Base-by-base conservation (phyloP, 2,113 vertebrate species). In the Corydoras sp. region DNA sequence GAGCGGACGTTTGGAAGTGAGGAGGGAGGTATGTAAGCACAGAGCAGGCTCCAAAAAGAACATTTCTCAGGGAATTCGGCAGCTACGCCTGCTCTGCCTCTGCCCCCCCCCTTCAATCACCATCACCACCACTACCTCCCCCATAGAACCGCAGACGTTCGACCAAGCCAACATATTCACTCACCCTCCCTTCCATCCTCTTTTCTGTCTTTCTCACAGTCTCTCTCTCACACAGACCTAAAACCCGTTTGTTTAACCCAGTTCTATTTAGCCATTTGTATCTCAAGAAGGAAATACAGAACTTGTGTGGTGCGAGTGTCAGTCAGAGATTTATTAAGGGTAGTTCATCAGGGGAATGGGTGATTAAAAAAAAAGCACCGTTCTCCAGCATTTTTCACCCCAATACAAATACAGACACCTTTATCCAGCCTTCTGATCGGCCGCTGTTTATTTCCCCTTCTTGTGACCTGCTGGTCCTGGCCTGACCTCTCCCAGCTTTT, bases 1-100 rank as follows among this genome's bases (percentile, higher is more conserved):
- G 83, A 86, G 55, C 78, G 79, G 81, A 76, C 74, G 68, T 66
- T 77, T 80, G 73, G 76, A 83, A 77, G 73, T 64, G 82, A 83
- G 84, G 7, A 87, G 85, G 80, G 84, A 84, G 86, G 87, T 88
- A 87, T 88, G 86, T 86, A 86, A 88, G 88, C 82, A 85, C 71
- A 80, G 81, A 85, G 80, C 86, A 64, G 35, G 86, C 84, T 90
- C 89, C 89, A 89, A 90, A 87, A 89, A 80, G 89, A 90, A 90
- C 87, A 89, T 90, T 90, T 90, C 87, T 89, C 84, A 86, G 88
- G 84, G 88, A 89, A 86, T 88, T 89, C 86, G 83, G 86, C 86
- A 86, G 86, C 84, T 87, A 89, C 88, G 86, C 88, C 87, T 83
- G 84, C 85, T 83, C 82, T 76, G 81, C 81, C 66, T 65, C 82